Evolutionary conservation across 2,888 invertebrate species (phyloP).

Genomic region (Cheilosia vernalis): DNA sequence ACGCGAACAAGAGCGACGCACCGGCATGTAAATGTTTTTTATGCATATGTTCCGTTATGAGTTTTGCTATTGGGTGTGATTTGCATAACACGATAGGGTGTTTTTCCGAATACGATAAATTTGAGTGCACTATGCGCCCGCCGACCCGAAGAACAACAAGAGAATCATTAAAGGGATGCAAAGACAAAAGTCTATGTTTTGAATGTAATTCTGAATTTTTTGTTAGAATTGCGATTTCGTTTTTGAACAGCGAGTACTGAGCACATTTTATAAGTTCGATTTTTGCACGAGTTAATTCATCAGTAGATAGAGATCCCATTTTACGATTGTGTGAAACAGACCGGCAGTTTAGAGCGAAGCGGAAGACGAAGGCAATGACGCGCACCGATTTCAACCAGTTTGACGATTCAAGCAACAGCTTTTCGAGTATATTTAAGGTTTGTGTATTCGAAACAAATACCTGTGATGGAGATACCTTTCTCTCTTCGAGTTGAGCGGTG

Average conservation of each 20-base stretch:
- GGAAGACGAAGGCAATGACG: not conserved
- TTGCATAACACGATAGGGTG: conserved; percentile 39
- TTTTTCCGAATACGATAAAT: conserved; percentile 34
- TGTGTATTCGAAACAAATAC: too few species aligned
- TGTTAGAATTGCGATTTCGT: too few species aligned
- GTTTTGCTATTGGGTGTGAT: conserved; percentile 21
- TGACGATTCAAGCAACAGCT: too few species aligned
- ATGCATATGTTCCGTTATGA: conserved; percentile 10
- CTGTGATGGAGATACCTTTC: too few species aligned
- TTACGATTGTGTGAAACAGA: too few species aligned
- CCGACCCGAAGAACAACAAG: conserved; percentile 30
- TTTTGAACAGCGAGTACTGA: not conserved
- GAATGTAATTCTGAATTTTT: not conserved
- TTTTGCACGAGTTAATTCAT: not conserved
- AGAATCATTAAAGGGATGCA: conserved; percentile 19
- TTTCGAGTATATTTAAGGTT: too few species aligned
- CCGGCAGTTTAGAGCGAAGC: too few species aligned
- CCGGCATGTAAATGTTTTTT: conserved; percentile 26
- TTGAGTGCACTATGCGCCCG: conserved; percentile 31
- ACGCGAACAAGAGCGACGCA: conserved; percentile 12
- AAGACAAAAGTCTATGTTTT: not conserved
- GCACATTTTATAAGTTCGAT: not conserved
- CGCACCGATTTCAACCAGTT: too few species aligned
- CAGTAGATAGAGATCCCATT: too few species aligned
- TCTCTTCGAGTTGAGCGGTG: too few species aligned